Evolutionary conservation across 2,797 vertebrate genomes (phyloP).

Genomic region (Acestrorhynchus altus): DNA sequence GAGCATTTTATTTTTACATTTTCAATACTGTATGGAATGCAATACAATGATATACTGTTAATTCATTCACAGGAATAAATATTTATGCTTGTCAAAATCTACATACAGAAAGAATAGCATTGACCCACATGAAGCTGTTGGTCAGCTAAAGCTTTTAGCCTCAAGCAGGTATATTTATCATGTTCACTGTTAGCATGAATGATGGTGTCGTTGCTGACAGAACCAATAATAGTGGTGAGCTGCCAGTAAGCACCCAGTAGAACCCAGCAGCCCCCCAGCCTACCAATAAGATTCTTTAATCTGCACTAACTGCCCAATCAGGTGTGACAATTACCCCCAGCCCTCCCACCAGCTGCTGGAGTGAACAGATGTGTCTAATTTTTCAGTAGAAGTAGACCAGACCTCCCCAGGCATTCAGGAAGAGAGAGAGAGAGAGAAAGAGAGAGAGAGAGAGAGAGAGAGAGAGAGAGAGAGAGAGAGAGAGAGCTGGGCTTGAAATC

Average conservation of each 20-base stretch:
- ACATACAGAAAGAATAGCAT: not conserved
- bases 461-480: constrained; percentile 33
- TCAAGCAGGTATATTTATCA: constrained; percentile 47
- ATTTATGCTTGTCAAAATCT: too few relatives aligned
- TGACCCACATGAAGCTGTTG: constrained; percentile 12
- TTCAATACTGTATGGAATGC: too few relatives aligned
- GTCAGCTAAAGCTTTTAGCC: constrained; percentile 32
- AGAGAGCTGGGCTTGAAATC: constrained; percentile 67
- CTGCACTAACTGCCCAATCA: constrained; percentile 41
- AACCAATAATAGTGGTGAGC: constrained; percentile 9
- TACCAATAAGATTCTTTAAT: constrained; percentile 41
- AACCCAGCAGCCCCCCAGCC: constrained; percentile 8
- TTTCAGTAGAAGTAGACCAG: constrained; percentile 58
- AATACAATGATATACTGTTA: too few relatives aligned
- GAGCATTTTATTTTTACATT: too few relatives aligned
- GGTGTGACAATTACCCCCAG: constrained; percentile 39
- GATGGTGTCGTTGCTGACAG: constrained; percentile 45
- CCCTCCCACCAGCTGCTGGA: constrained; percentile 44
- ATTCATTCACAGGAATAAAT: too few relatives aligned
- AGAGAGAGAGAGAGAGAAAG: constrained; percentile 30
- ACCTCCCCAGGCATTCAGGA: constrained; percentile 49
- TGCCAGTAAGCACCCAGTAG: constrained; percentile 25
- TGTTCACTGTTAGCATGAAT: constrained; percentile 13
- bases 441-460: too few relatives aligned
- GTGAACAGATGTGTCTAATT: constrained; percentile 59